A percentile compares a stretch with the other conserved stretches of the same genome.
Evolutionary conservation across 2,888 invertebrate genomes (phyloP).

Genomic region (Holacanthella duospinosa): DNA sequence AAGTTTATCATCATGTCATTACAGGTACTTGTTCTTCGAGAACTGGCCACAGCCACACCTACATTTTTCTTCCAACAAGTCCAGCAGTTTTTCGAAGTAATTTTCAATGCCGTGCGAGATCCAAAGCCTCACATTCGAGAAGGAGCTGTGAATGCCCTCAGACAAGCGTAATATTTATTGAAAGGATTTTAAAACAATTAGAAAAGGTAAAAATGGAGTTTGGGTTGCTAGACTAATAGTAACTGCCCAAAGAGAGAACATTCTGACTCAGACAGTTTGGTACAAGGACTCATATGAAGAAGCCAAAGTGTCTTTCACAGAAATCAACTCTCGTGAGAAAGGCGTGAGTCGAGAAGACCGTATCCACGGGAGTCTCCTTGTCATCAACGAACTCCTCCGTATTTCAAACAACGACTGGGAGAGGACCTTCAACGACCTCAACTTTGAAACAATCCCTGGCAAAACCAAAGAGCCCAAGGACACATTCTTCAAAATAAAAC

Average conservation of each 20-base stretch:
- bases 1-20: conserved; percentile 7
- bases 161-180: conserved; percentile 56
- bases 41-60: conserved; percentile 88
- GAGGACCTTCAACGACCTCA: conserved; percentile 39
- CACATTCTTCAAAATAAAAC: conserved; percentile 4
- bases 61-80: conserved; percentile 95
- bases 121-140: conserved; percentile 82
- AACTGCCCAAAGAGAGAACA: conserved; percentile 90
- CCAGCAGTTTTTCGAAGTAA: conserved; percentile 83
- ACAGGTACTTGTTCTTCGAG: conserved; percentile 69
- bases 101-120: conserved; percentile 82
- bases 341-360: conserved; percentile 77
- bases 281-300: conserved; percentile 89
- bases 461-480: conserved; percentile 4
- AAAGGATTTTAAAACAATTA: too few species aligned
- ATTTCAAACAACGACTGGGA: conserved; percentile 85
- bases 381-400: conserved; percentile 84
- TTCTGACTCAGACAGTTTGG: conserved; percentile 62
- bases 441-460: background rate
- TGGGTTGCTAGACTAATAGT: conserved; percentile 55
- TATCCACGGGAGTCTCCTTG: conserved; percentile 81
- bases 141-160: conserved; percentile 84
- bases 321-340: conserved; percentile 55
- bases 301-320: conserved; percentile 68
- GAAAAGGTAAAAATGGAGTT: too few species aligned